A percentile compares a stretch with the other conserved stretches of the same genome.
Conservation (phyloP, 2,888 invertebrate species). For the Dicyrtoma fusca region DNA sequence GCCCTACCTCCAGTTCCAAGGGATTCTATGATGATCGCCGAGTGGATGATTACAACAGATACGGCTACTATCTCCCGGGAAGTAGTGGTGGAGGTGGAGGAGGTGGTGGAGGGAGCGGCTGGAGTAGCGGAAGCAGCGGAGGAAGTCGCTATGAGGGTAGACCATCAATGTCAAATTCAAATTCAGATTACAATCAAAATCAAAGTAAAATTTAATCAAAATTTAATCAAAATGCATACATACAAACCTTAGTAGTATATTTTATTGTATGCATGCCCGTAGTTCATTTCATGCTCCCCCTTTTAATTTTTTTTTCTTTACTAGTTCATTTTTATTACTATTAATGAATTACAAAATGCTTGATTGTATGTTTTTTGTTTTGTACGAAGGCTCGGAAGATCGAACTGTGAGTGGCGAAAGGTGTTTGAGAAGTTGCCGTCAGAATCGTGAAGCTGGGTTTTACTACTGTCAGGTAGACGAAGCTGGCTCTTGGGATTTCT, state of each 20-base stretch:
- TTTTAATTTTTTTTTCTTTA: slow-evolving; percentile 16
- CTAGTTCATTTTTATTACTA: no score
- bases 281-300: neutral
- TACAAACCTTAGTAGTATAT: no score
- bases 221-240: no score
- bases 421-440: slow-evolving; percentile 60
- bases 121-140: neutral
- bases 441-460: slow-evolving; percentile 76
- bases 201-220: neutral
- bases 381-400: slow-evolving; percentile 31
- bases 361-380: no score
- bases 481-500: slow-evolving; percentile 78
- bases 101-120: slow-evolving; percentile 3
- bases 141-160: neutral
- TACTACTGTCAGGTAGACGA: slow-evolving; percentile 83
- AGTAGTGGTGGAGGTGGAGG: neutral
- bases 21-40: slow-evolving; percentile 34
- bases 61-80: slow-evolving; percentile 28
- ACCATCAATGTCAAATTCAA: no score
- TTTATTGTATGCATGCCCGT: no score
- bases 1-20: neutral
- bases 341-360: no score
- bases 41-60: slow-evolving; percentile 35
- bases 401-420: slow-evolving; percentile 51
- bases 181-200: neutral